phyloP scores from a whole-genome alignment of 2,113 vertebrate genomes.

The Daboia siamensis region DNA sequence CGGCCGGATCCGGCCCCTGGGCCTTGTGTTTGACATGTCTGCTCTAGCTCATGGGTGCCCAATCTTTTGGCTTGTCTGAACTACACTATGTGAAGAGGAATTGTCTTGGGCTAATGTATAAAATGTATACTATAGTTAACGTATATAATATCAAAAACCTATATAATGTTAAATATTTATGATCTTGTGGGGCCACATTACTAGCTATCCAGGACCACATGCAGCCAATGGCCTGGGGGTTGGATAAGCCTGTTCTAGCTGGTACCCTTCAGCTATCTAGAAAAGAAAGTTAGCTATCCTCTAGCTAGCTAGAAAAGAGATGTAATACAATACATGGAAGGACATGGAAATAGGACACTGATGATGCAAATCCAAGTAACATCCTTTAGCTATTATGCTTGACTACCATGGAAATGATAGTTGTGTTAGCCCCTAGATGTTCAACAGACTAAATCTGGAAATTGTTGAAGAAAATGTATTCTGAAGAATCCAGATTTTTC shows the following conservation, averaged over 20 bases:
- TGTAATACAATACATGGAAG: background rate
- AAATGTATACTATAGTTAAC: too few relatives aligned
- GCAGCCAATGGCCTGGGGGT: too few relatives aligned
- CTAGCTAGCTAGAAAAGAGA: background rate
- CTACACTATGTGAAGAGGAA: too few relatives aligned
- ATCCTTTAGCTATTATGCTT: background rate
- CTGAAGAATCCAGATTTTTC: background rate
- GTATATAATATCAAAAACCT: too few relatives aligned
- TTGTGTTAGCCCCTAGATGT: background rate
- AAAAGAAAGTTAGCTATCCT: background rate
- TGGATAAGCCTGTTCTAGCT: background rate
- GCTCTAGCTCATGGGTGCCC: background rate
- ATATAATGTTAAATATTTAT: too few relatives aligned
- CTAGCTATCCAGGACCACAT: too few relatives aligned
- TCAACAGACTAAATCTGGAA: background rate
- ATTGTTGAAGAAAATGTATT: background rate
- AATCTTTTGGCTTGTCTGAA: too few relatives aligned
- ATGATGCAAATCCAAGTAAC: background rate
- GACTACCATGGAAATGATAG: background rate
- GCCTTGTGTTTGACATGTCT: too few relatives aligned
- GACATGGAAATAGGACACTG: background rate
- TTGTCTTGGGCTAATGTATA: too few relatives aligned
- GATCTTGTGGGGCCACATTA: too few relatives aligned
- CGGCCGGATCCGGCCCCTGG: too few relatives aligned
- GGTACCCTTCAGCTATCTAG: background rate